Percentiles rank a stretch among this genome's conserved stretches.
Evolutionary conservation across 30 jellyfish, hydroid and myxozoan genomes (phyloP).

Genomic region (Aurelia aurita): DNA sequence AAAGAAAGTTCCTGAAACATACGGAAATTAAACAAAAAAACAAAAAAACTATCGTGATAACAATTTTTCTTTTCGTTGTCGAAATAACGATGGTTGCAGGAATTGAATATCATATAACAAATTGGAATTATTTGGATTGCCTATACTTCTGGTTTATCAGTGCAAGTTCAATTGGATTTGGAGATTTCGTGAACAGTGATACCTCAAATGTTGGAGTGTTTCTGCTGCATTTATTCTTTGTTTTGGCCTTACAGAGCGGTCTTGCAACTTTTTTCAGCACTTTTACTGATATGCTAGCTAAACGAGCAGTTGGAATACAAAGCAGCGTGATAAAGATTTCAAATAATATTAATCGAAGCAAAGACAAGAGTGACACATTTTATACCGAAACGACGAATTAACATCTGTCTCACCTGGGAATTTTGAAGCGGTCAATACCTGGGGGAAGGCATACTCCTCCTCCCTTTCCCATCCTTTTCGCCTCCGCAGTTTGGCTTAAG

Average conservation of each 20-base stretch:
- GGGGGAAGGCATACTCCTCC: no score
- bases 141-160: slow-evolving; percentile 51
- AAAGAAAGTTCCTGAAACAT: slow-evolving; percentile 17
- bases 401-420: no score
- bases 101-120: not conserved
- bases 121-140: slow-evolving; percentile 19
- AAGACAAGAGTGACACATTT: no score
- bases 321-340: no score
- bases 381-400: no score
- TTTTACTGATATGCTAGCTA: not conserved
- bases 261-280: slow-evolving; percentile 14
- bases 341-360: no score
- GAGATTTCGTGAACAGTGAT: not conserved
- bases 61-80: slow-evolving; percentile 6
- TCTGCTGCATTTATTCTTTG: slow-evolving; percentile 9
- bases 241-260: slow-evolving; percentile 17
- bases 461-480: no score
- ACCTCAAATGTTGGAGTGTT: not conserved
- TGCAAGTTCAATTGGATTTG: slow-evolving; percentile 58
- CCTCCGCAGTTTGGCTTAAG: no score
- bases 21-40: not conserved
- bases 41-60: slow-evolving; percentile 3
- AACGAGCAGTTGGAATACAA: not conserved
- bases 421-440: no score
- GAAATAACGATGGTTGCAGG: slow-evolving; percentile 12